Conservation (phyloP, 2,888 invertebrate species). For the Agrochola litura region DNA sequence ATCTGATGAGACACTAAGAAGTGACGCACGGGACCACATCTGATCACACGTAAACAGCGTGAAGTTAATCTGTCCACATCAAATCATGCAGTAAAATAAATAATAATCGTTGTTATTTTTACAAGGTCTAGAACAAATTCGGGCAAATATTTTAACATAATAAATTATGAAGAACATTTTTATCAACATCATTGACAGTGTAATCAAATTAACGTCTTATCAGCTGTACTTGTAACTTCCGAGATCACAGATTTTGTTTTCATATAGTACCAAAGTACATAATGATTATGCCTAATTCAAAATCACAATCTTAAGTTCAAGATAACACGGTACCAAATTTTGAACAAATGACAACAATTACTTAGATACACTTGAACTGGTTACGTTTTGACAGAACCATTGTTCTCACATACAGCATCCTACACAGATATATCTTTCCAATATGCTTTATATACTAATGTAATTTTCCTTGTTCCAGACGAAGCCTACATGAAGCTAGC, state of each 20-base stretch:
- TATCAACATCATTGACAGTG: slow-evolving; percentile 22
- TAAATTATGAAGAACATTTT: slow-evolving; percentile 19
- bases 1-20: slow-evolving; percentile 67
- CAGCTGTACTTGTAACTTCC: slow-evolving; percentile 29
- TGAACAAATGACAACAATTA: background rate
- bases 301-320: background rate
- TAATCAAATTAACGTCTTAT: slow-evolving; percentile 37
- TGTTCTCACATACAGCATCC: background rate
- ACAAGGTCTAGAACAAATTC: slow-evolving; percentile 39
- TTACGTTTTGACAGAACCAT: background rate
- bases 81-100: slow-evolving; percentile 31
- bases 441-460: slow-evolving; percentile 12
- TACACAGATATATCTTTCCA: background rate
- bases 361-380: background rate
- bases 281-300: background rate
- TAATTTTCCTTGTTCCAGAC: slow-evolving; percentile 91
- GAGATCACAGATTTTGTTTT: slow-evolving; percentile 53
- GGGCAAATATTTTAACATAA: slow-evolving; percentile 9
- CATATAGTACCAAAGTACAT: slow-evolving; percentile 14
- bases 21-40: slow-evolving; percentile 79
- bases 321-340: background rate
- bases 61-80: slow-evolving; percentile 47
- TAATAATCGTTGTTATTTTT: slow-evolving; percentile 32
- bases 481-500: slow-evolving; percentile 98
- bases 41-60: slow-evolving; percentile 70